Base-by-base conservation (phyloP, 2,888 invertebrate species). In the Abscondita cerata region DNA sequence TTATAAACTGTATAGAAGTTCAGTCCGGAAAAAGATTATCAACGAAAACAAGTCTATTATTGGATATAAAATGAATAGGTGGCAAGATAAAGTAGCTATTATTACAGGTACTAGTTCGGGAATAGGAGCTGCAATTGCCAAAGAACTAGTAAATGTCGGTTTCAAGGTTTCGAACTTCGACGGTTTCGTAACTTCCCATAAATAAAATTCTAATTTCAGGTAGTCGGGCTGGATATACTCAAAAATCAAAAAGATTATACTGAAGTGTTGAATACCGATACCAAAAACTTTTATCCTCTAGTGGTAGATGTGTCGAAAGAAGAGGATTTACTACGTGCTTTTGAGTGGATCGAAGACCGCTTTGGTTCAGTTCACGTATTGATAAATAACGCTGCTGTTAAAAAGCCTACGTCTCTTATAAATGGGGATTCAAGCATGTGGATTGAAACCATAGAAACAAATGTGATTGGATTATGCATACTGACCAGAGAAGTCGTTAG, bases 361-460 rank as follows among this genome's bases (percentile, higher is more conserved):
- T 40, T 68, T 9, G 71, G 71, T 0, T 63, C 65, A 1, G 65
- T 69, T 41, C 59, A 63, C 58, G 54, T 71, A 25, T 40, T 71
- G 16, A 56, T 71, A 34, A 71, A 71, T 51, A 68, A 68, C 40
- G 70, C 70, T 6, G 71, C 67, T 1, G 36, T 65, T 4, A 16
- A 56, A 8, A 53, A 52, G 18, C 11, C 13, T 8, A 63, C 62
- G 1, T 57, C 52, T 9, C 25, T 71, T 1, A 4, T 58, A 15
- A 62, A 62, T 12, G 69, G 68, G 1, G 62, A 64, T 13, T 62
- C 68, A 6, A 9, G 9, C 8, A 8, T 9, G 33, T 33, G 33
- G 33, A 6, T 6, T 9, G 33, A 6, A 6, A 33, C 33, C 8
- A 8, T 33, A 6, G 33, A 33, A 9, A 33, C 33, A 9, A 33